Percentiles rank a stretch among this genome's conserved stretches.
phyloP scores from a whole-genome alignment of 2,888 invertebrate species.

The Eumacrocentrus americanus region DNA sequence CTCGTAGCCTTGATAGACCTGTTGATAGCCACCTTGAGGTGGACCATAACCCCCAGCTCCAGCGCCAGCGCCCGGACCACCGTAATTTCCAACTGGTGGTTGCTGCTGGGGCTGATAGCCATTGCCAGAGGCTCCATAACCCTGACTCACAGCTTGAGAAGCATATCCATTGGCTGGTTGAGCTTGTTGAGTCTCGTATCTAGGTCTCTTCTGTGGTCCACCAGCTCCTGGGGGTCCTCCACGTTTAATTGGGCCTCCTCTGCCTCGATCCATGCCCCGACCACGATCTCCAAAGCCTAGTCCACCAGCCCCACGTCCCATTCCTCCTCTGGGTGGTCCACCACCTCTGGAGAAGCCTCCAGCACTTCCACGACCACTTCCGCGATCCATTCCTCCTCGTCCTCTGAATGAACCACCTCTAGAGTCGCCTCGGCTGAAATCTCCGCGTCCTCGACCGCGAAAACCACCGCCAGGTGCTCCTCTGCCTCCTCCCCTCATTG shows the following conservation, averaged over 20 bases:
- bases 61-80: slow-evolving; percentile 34
- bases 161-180: slow-evolving; percentile 58
- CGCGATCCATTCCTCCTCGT: slow-evolving; percentile 61
- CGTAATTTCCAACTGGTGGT: slow-evolving; percentile 45
- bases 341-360: slow-evolving; percentile 37
- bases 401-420: slow-evolving; percentile 55
- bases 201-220: slow-evolving; percentile 67
- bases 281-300: slow-evolving; percentile 63
- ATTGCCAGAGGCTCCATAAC: slow-evolving; percentile 53
- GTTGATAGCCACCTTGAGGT: slow-evolving; percentile 53
- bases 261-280: slow-evolving; percentile 51
- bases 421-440: slow-evolving; percentile 60
- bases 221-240: slow-evolving; percentile 65
- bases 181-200: slow-evolving; percentile 55
- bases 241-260: slow-evolving; percentile 59
- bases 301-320: slow-evolving; percentile 52
- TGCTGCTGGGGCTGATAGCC: slow-evolving; percentile 51
- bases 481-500: slow-evolving; percentile 52
- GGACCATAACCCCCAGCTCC: slow-evolving; percentile 49
- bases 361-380: slow-evolving; percentile 51
- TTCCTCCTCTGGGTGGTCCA: slow-evolving; percentile 38
- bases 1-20: slow-evolving; percentile 56
- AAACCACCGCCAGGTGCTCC: slow-evolving; percentile 49
- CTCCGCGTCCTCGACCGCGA: slow-evolving; percentile 52
- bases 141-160: slow-evolving; percentile 52